phyloP scores from a whole-genome alignment of 1,140 invertebrate genomes.

The Drosophila subpulchrella region DNA sequence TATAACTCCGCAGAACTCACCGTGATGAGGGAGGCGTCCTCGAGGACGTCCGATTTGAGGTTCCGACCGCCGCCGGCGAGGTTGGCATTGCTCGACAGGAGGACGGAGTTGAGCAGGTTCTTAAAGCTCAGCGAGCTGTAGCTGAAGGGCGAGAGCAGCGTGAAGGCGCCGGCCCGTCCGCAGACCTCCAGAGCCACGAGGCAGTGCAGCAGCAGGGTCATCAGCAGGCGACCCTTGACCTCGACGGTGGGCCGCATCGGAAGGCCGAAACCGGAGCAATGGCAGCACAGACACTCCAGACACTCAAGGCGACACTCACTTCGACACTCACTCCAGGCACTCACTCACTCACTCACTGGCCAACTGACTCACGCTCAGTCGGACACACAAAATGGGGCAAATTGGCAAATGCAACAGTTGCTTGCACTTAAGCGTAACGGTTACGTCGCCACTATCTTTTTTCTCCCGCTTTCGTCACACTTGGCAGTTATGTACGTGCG shows the following conservation, averaged over 20 bases:
- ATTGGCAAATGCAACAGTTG: slow-evolving; percentile 75
- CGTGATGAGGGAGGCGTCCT: slow-evolving; percentile 83
- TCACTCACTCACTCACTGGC: slow-evolving; percentile 24
- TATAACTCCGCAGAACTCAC: slow-evolving; percentile 44
- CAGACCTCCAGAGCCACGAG: slow-evolving; percentile 62
- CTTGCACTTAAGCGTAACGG: slow-evolving; percentile 75
- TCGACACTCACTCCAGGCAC: slow-evolving; percentile 32
- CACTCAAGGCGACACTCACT: slow-evolving; percentile 28
- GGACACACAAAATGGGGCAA: slow-evolving; percentile 47
- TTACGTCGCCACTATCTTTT: slow-evolving; percentile 60
- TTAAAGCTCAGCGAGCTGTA: slow-evolving; percentile 80
- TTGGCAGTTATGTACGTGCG: slow-evolving; percentile 17
- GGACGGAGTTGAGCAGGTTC: slow-evolving; percentile 78
- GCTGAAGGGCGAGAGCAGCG: slow-evolving; percentile 80
- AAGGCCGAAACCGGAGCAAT: slow-evolving; percentile 9
- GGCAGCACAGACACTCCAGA: neutral
- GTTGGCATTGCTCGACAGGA: slow-evolving; percentile 79
- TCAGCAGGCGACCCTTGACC: slow-evolving; percentile 41
- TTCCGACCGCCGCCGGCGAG: slow-evolving; percentile 76
- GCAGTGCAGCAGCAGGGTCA: slow-evolving; percentile 66
- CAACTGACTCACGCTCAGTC: slow-evolving; percentile 32
- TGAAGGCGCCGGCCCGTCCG: slow-evolving; percentile 71
- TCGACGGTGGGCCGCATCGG: slow-evolving; percentile 48
- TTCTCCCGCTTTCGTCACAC: slow-evolving; percentile 41
- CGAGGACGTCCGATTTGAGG: slow-evolving; percentile 82